Evolutionary conservation across 2,888 invertebrate species (phyloP).

Genomic region (Hypolimnas misippus): DNA sequence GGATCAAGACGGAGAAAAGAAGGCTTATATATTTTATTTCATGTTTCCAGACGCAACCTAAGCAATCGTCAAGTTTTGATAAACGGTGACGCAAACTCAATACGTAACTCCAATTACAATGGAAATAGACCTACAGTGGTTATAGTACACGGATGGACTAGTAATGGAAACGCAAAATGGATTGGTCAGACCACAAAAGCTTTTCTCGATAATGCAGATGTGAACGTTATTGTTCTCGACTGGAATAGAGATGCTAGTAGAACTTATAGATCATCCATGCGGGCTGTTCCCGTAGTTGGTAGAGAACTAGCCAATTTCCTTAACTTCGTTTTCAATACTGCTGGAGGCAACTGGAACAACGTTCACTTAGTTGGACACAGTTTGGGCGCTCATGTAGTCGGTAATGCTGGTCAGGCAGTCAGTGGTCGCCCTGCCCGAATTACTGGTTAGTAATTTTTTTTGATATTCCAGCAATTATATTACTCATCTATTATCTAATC

Average conservation of each 20-base stretch:
- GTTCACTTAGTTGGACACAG: constrained; percentile 64
- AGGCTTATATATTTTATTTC: constrained; percentile 46
- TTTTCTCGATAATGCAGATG: constrained; percentile 49
- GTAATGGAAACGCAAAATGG: constrained; percentile 47
- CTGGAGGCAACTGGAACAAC: constrained; percentile 65
- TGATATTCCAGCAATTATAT: too few relatives aligned
- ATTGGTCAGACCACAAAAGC: constrained; percentile 53
- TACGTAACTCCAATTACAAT: constrained; percentile 54
- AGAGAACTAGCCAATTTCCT: constrained; percentile 63
- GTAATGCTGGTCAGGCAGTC: constrained; percentile 60
- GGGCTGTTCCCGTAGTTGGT: constrained; percentile 59
- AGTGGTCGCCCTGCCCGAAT: constrained; percentile 54
- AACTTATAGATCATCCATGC: constrained; percentile 51
- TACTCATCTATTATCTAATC: not conserved
- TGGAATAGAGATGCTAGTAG: constrained; percentile 57
- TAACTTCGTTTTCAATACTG: constrained; percentile 58
- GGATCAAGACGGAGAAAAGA: too few relatives aligned
- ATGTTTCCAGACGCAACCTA: constrained; percentile 52
- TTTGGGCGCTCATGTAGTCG: constrained; percentile 67
- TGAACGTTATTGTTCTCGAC: constrained; percentile 67
- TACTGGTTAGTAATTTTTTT: constrained; percentile 59
- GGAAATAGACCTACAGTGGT: constrained; percentile 48
- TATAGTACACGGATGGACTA: constrained; percentile 52
- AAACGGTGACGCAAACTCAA: constrained; percentile 50
- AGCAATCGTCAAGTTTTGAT: constrained; percentile 50